Conservation (phyloP, 2,113 vertebrate genomes). For the human region GRCh38 chr20:2010501-2011000, state of each 20-base stretch:
- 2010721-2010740: constrained; percentile 13
- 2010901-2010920: not conserved
- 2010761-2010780: constrained; percentile 5
- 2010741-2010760: constrained; percentile 29
- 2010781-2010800: constrained; percentile 38
- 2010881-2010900: not conserved
- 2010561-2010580: not conserved
- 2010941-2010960: not conserved
- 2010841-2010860: not conserved
- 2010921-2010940: not conserved
- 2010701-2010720: not conserved
- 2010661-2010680: not conserved
- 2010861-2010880: not conserved
- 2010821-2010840: not conserved
- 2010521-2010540: not conserved
- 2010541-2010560: not conserved
- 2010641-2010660: not conserved
- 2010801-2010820: not conserved
- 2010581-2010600: not conserved
- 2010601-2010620: not conserved
- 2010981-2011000: not conserved
- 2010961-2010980: not conserved
- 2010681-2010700: constrained; percentile 46
- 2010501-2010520: not conserved
- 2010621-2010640: not conserved